Evolutionary conservation across 2,797 vertebrate species (phyloP).

Genomic region (Siniperca obscura): DNA sequence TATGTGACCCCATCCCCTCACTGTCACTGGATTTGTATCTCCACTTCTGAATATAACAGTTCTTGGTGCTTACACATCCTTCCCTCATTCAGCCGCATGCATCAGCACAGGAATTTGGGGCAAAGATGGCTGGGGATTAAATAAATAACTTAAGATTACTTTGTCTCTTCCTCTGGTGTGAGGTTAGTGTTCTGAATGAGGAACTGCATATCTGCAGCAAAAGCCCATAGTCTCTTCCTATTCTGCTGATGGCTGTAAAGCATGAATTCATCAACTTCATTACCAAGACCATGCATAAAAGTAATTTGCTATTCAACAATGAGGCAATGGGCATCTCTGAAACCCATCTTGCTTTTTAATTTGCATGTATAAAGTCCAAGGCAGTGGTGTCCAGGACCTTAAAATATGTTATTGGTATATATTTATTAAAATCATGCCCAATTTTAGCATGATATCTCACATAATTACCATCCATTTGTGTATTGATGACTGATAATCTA

Average conservation of each 20-base stretch:
- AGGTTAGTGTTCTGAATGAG: neutral
- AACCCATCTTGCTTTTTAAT: neutral
- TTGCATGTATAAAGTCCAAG: neutral
- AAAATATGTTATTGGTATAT: neutral
- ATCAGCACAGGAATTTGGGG: too few species aligned
- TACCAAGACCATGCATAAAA: neutral
- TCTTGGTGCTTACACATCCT: neutral
- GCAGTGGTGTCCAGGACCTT: neutral
- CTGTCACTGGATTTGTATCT: constrained; percentile 2
- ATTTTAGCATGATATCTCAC: neutral
- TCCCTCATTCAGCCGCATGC: neutral
- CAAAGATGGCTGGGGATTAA: neutral
- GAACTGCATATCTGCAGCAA: neutral
- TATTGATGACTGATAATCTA: neutral
- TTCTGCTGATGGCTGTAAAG: neutral
- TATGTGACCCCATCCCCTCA: neutral
- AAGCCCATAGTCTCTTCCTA: neutral
- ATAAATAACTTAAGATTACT: neutral
- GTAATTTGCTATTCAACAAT: neutral
- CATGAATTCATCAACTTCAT: neutral
- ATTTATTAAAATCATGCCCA: neutral
- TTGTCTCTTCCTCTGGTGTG: neutral
- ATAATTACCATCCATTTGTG: neutral
- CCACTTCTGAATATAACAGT: neutral
- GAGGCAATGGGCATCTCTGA: neutral